Evolutionary conservation across 2,888 invertebrate genomes (phyloP).

Genomic region (Malacosoma neustria): DNA sequence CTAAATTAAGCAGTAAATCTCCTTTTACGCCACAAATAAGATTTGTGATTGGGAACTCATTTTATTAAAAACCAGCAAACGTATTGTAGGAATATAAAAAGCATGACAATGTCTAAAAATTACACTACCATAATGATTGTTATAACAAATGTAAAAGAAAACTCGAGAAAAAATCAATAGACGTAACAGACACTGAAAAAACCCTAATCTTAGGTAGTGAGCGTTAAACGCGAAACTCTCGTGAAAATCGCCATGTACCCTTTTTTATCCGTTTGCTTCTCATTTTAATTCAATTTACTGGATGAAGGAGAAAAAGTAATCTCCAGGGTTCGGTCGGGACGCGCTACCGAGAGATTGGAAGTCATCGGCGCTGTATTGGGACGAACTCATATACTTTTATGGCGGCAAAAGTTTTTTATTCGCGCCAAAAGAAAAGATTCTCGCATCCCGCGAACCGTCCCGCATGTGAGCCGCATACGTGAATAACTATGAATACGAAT

Average conservation of each 20-base stretch:
- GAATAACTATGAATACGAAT: constrained; percentile 39
- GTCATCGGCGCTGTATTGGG: constrained; percentile 69
- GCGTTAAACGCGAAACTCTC: constrained; percentile 48
- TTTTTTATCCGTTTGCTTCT: constrained; percentile 66
- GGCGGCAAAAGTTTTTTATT: constrained; percentile 65
- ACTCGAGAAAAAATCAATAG: neutral
- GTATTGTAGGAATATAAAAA: no score
- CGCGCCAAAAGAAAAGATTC: constrained; percentile 62
- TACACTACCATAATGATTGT: no score
- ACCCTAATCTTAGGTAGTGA: constrained; percentile 26
- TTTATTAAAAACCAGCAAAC: no score
- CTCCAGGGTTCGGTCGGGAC: constrained; percentile 66
- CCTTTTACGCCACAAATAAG: no score
- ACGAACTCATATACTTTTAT: constrained; percentile 72
- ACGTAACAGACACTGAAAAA: constrained; percentile 24
- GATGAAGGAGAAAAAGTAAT: constrained; percentile 71
- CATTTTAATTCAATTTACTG: constrained; percentile 72
- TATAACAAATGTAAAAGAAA: no score
- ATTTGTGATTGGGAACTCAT: no score
- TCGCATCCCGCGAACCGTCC: constrained; percentile 37
- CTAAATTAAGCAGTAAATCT: no score
- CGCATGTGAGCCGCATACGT: constrained; percentile 45
- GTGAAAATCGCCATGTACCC: constrained; percentile 58
- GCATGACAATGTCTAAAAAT: no score
- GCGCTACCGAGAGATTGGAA: constrained; percentile 67